Evolutionary conservation across 2,113 vertebrate species (phyloP).

Genomic region (Australoheros scitulus): DNA sequence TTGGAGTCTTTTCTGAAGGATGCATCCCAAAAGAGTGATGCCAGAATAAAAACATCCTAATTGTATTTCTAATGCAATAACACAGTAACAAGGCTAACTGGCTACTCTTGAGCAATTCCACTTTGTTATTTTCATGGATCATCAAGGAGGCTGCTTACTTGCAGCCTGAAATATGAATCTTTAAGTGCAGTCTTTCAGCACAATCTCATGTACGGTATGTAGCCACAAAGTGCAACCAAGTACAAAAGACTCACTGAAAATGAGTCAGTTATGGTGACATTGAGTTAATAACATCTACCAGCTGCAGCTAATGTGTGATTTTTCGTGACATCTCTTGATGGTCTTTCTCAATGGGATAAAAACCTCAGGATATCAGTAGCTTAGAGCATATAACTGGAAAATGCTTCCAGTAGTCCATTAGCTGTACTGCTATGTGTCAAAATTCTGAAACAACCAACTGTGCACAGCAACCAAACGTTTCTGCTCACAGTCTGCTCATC

Average conservation of each 20-base stretch:
- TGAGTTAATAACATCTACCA: conserved; percentile 5
- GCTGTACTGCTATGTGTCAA: background rate
- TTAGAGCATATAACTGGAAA: background rate
- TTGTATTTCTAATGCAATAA: background rate
- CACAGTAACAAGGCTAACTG: background rate
- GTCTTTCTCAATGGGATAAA: background rate
- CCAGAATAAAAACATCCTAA: background rate
- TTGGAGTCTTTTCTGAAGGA: background rate
- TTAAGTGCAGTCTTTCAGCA: background rate
- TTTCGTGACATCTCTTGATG: conserved; percentile 1
- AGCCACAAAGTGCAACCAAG: background rate
- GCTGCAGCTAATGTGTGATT: conserved; percentile 1
- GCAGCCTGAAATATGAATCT: background rate
- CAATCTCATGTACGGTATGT: background rate
- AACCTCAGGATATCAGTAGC: background rate
- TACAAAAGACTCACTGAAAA: background rate
- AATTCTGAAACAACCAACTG: conserved; percentile 12
- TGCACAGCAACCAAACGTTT: background rate
- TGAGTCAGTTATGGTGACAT: background rate
- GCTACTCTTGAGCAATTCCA: background rate
- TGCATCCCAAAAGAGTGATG: background rate
- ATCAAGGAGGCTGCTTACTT: background rate
- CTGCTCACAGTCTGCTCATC: background rate
- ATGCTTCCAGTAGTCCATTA: conserved; percentile 6
- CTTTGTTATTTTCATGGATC: background rate